A percentile compares a stretch with the other conserved stretches of the same genome.
Evolutionary conservation across 2,888 invertebrate genomes (phyloP).

Genomic region (Hesperia comma): DNA sequence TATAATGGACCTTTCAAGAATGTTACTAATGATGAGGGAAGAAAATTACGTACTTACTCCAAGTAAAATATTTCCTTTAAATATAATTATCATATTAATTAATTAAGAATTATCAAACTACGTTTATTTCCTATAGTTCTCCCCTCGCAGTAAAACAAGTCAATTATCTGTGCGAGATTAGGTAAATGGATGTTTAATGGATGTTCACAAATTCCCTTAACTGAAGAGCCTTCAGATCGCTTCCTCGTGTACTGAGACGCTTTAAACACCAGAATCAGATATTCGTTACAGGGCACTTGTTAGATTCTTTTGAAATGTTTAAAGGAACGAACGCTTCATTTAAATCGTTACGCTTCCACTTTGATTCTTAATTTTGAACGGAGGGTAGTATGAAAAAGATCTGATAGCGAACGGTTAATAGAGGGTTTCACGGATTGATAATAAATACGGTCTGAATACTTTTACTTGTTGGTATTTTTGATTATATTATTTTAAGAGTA

Average conservation of each 20-base stretch:
- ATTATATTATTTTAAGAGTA: too few relatives aligned
- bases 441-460: too few relatives aligned
- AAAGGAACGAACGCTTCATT: slow-evolving; percentile 22
- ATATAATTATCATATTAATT: too few relatives aligned
- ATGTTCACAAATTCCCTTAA: slow-evolving; percentile 57
- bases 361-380: slow-evolving; percentile 24
- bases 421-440: too few relatives aligned
- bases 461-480: too few relatives aligned
- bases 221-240: slow-evolving; percentile 40
- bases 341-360: slow-evolving; percentile 21
- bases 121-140: slow-evolving; percentile 18
- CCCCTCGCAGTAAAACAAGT: slow-evolving; percentile 1
- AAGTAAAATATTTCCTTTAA: too few relatives aligned
- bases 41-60: too few relatives aligned
- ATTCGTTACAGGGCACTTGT: slow-evolving; percentile 25
- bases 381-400: background rate
- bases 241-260: slow-evolving; percentile 31
- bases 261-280: slow-evolving; percentile 25
- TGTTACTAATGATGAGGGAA: too few relatives aligned
- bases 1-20: too few relatives aligned
- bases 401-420: too few relatives aligned
- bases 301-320: slow-evolving; percentile 29
- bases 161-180: slow-evolving; percentile 54
- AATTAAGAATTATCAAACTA: too few relatives aligned
- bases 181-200: slow-evolving; percentile 61